phyloP scores from a whole-genome alignment of 2,888 invertebrate species.

The Cylindroiulus punctatus region DNA sequence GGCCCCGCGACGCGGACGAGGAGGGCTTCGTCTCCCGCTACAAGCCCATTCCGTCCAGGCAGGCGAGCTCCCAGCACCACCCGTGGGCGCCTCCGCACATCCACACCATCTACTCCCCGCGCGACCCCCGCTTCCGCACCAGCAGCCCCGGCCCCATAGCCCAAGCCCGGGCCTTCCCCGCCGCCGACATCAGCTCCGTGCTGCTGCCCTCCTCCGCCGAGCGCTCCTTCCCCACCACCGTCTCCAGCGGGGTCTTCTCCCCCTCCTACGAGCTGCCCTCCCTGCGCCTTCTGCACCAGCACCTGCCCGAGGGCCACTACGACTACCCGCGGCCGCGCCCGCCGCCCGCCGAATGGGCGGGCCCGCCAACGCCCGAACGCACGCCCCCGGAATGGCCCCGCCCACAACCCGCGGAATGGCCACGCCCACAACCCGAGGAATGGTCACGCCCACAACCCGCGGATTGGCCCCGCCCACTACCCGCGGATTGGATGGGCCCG shows the following conservation, averaged over 20 bases:
- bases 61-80: conserved; percentile 55
- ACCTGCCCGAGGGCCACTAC: conserved; percentile 58
- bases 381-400: not conserved
- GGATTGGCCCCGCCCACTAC: conserved; percentile 51
- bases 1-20: conserved; percentile 69
- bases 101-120: conserved; percentile 60
- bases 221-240: conserved; percentile 77
- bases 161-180: conserved; percentile 59
- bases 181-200: conserved; percentile 82
- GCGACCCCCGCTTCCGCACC: conserved; percentile 61
- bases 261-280: conserved; percentile 74
- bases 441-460: conserved; percentile 57
- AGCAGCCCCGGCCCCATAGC: conserved; percentile 62
- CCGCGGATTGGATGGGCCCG: conserved; percentile 64
- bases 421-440: too few relatives aligned
- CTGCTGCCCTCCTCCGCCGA: conserved; percentile 80
- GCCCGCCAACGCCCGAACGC: not conserved
- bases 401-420: too few relatives aligned
- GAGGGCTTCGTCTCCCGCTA: conserved; percentile 60
- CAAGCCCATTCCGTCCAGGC: conserved; percentile 61
- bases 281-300: conserved; percentile 75
- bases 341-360: conserved; percentile 50
- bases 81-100: conserved; percentile 56
- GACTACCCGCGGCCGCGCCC: conserved; percentile 57
- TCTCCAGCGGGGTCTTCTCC: conserved; percentile 60